Evolutionary conservation across 2,888 invertebrate genomes (phyloP).

Genomic region (Pyrrhia umbra): DNA sequence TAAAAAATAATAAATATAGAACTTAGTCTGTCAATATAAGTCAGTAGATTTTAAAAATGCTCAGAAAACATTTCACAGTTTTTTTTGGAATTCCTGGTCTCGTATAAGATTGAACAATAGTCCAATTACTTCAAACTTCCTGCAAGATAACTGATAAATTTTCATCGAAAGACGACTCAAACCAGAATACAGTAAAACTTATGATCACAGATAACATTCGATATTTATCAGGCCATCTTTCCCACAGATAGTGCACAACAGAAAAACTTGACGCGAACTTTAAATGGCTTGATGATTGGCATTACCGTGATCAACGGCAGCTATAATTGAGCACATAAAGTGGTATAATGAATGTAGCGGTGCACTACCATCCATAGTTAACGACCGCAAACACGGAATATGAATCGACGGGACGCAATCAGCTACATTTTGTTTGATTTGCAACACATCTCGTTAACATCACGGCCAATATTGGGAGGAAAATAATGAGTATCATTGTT

Average conservation of each 20-base stretch:
- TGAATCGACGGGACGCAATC: slow-evolving; percentile 74
- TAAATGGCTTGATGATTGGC: slow-evolving; percentile 23
- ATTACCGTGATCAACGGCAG: slow-evolving; percentile 34
- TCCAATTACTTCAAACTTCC: no score
- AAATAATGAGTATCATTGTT: slow-evolving; percentile 56
- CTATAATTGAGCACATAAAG: slow-evolving; percentile 49
- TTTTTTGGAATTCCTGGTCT: no score
- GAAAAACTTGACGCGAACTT: background rate
- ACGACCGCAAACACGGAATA: slow-evolving; percentile 78
- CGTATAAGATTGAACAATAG: no score
- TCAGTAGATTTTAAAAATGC: no score
- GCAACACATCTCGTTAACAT: slow-evolving; percentile 71
- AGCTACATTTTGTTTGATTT: slow-evolving; percentile 77
- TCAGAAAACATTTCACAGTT: no score
- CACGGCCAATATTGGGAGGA: slow-evolving; percentile 46
- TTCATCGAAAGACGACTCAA: no score
- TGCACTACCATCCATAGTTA: slow-evolving; percentile 68
- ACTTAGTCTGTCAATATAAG: no score
- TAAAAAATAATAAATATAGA: background rate
- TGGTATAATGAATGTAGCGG: slow-evolving; percentile 47
- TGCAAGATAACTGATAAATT: no score
- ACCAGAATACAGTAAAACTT: no score
- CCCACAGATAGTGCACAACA: background rate
- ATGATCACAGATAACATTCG: no score
- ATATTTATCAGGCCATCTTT: no score